Conservation (phyloP, 2,888 invertebrate genomes). For the Carcina quercana region DNA sequence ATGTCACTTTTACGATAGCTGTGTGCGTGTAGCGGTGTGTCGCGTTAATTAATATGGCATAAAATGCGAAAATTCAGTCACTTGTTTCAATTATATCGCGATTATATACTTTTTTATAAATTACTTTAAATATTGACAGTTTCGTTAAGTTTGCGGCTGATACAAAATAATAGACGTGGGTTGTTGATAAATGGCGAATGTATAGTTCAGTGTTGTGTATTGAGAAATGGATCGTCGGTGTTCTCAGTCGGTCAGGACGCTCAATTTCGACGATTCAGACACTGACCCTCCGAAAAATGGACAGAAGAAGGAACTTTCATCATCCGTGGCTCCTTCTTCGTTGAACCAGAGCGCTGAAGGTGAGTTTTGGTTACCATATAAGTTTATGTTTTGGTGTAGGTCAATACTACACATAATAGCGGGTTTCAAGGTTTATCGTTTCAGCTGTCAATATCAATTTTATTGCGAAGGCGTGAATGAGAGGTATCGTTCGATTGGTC, state of each 20-base stretch:
- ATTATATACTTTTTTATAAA: constrained; percentile 21
- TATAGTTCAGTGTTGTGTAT: constrained; percentile 54
- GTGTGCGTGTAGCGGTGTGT: constrained; percentile 39
- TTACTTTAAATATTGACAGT: constrained; percentile 19
- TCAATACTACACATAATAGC: constrained; percentile 31
- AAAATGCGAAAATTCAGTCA: constrained; percentile 28
- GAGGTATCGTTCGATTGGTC: constrained; percentile 22
- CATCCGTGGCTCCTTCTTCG: constrained; percentile 49
- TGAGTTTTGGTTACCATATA: constrained; percentile 29
- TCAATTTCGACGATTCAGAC: constrained; percentile 84
- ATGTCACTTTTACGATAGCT: constrained; percentile 48
- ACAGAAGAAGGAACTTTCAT: constrained; percentile 53
- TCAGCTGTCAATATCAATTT: constrained; percentile 31
- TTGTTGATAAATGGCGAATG: constrained; percentile 57
- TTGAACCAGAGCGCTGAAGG: constrained; percentile 65
- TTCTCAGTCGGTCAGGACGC: constrained; percentile 83
- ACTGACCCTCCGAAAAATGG: constrained; percentile 63
- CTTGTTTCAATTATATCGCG: constrained; percentile 19
- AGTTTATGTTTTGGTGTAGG: too few species aligned
- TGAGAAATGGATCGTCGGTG: constrained; percentile 73
- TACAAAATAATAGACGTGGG: constrained; percentile 21
- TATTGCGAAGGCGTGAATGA: constrained; percentile 44
- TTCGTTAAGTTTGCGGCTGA: constrained; percentile 32
- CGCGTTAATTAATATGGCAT: constrained; percentile 51
- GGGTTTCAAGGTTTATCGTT: constrained; percentile 58